A percentile compares a stretch with the other conserved stretches of the same genome.
These are phyloP conservation scores for Hofmannophila pseudospretella DNA, from an alignment of 2,888 invertebrate species.

Conservation along the genomic window DNA sequence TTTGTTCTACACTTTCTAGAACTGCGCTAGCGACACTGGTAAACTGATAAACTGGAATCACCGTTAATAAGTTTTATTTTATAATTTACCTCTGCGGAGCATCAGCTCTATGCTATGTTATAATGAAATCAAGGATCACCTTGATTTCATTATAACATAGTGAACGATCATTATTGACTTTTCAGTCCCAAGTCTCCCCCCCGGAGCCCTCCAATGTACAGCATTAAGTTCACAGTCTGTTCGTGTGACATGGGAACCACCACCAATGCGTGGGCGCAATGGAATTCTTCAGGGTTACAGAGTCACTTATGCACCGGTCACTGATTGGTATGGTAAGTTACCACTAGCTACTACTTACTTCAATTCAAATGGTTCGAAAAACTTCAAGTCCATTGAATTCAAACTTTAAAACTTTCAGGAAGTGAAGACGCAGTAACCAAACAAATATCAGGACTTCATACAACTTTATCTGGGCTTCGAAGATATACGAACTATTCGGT, in stretches of 20 bases:
- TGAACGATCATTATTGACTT: too few relatives aligned
- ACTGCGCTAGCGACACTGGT: too few relatives aligned
- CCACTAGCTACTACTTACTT: too few relatives aligned
- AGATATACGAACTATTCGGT: constrained; percentile 96
- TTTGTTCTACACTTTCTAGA: too few relatives aligned
- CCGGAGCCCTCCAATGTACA: constrained; percentile 88
- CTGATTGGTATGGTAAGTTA: constrained; percentile 86
- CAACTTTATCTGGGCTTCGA: constrained; percentile 85
- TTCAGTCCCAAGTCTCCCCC: constrained; percentile 90
- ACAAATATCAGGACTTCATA: constrained; percentile 82
- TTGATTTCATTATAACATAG: too few relatives aligned
- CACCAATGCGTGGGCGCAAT: constrained; percentile 88
- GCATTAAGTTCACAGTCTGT: constrained; percentile 90
- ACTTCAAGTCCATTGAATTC: too few relatives aligned
- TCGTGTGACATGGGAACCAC: constrained; percentile 91
- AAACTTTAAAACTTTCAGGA: constrained; percentile 67
- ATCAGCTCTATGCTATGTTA: too few relatives aligned
- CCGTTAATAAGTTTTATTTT: too few relatives aligned
- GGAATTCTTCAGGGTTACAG: constrained; percentile 91
- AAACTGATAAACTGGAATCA: too few relatives aligned
- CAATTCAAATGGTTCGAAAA: too few relatives aligned
- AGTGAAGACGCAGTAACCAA: constrained; percentile 88
- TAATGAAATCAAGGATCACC: too few relatives aligned
- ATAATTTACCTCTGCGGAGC: too few relatives aligned
- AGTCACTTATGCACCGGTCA: constrained; percentile 87